Evolutionary conservation across 2,797 vertebrate species (phyloP).

Genomic region (Spheniscus humboldti): DNA sequence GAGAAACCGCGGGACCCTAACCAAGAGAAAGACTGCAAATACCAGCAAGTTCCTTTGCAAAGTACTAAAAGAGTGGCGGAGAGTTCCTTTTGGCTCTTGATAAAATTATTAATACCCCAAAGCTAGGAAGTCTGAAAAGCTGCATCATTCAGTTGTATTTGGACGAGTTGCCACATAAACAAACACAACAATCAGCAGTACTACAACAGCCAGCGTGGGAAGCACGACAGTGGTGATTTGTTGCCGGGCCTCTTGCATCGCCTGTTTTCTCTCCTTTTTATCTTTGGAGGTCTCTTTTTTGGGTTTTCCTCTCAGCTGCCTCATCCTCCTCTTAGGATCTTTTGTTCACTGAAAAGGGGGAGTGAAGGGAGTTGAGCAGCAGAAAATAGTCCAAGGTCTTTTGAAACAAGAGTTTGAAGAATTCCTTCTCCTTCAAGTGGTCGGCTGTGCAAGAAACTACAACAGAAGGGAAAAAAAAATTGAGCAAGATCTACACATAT

Average conservation of each 20-base stretch:
- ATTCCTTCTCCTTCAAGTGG: neutral
- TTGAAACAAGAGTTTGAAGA: neutral
- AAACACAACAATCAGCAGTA: constrained; percentile 90
- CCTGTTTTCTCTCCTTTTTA: constrained; percentile 96
- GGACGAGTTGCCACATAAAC: constrained; percentile 95
- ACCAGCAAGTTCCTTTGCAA: constrained; percentile 36
- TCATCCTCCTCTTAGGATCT: constrained; percentile 75
- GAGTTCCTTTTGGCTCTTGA: constrained; percentile 9
- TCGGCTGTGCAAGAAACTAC: neutral
- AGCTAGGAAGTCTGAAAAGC: neutral
- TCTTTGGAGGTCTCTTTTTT: constrained; percentile 96
- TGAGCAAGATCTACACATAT: neutral
- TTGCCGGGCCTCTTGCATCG: constrained; percentile 95
- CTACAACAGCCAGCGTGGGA: constrained; percentile 86
- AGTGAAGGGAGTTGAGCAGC: neutral
- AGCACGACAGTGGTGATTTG: constrained; percentile 92
- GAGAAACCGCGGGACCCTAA: constrained; percentile 50
- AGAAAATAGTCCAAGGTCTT: neutral
- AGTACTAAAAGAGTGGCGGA: neutral
- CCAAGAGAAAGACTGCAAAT: constrained; percentile 65
- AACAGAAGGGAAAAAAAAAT: neutral
- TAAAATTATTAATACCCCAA: constrained; percentile 13
- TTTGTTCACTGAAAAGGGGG: neutral
- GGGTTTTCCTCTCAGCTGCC: constrained; percentile 96
- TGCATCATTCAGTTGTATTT: constrained; percentile 79